Conservation (phyloP, 2,113 vertebrate species). For the Protomyctophum bolini region DNA sequence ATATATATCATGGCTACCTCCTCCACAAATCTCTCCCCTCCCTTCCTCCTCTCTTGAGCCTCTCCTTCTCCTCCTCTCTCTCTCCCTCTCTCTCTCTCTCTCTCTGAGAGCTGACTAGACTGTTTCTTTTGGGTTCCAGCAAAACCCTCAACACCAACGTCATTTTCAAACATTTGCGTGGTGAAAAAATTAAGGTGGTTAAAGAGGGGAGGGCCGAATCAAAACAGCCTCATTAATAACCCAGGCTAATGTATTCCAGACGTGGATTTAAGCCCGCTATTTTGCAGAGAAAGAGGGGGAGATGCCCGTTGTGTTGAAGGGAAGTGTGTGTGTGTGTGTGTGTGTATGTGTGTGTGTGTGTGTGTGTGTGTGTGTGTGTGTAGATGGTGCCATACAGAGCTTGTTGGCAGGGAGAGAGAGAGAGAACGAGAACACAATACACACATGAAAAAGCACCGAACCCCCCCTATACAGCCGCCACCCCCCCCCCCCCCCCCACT, state of each 20-base stretch:
- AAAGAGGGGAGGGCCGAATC: slow-evolving; percentile 48
- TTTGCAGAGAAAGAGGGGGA: slow-evolving; percentile 31
- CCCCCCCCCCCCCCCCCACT: slow-evolving; percentile 11
- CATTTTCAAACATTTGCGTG: slow-evolving; percentile 49
- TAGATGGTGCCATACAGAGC: slow-evolving; percentile 57
- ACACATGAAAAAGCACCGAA: slow-evolving; percentile 49
- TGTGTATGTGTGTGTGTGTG: too few relatives aligned
- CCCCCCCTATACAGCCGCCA: slow-evolving; percentile 10
- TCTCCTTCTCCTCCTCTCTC: too few relatives aligned
- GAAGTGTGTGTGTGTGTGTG: slow-evolving; percentile 31
- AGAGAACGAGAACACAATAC: slow-evolving; percentile 56
- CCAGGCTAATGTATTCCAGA: slow-evolving; percentile 76
- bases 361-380: too few relatives aligned
- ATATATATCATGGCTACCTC: slow-evolving; percentile 25
- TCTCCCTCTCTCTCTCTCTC: slow-evolving; percentile 11
- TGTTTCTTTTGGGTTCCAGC: slow-evolving; percentile 38
- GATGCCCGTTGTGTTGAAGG: slow-evolving; percentile 27
- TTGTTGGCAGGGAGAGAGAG: slow-evolving; percentile 36
- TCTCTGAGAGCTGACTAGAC: slow-evolving; percentile 17
- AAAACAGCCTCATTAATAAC: slow-evolving; percentile 72
- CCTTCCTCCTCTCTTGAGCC: not conserved
- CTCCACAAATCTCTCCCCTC: slow-evolving; percentile 13
- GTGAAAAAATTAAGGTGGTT: slow-evolving; percentile 44
- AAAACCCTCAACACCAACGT: slow-evolving; percentile 42
- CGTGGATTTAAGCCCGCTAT: slow-evolving; percentile 56